phyloP scores from a whole-genome alignment of 1,140 invertebrate genomes.

The Sycobia sp. region DNA sequence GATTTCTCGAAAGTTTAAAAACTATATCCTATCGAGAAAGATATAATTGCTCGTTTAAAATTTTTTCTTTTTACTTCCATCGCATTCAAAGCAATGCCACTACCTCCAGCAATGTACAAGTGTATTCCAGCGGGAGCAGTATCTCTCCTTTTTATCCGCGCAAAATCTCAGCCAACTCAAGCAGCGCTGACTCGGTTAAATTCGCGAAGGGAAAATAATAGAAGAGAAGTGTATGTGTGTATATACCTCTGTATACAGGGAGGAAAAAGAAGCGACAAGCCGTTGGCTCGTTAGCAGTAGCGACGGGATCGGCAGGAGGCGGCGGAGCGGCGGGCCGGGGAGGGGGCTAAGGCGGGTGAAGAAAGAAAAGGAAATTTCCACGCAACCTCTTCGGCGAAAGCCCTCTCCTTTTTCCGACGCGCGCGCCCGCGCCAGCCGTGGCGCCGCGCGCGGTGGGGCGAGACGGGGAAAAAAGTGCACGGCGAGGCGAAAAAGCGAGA shows the following conservation, averaged over 20 bases:
- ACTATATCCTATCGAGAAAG: no score
- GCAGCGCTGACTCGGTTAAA: neutral
- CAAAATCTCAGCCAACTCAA: slow-evolving; percentile 4
- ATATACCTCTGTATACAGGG: neutral
- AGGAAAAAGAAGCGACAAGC: slow-evolving; percentile 22
- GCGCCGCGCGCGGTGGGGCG: no score
- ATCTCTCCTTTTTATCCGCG: neutral
- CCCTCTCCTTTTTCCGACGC: neutral
- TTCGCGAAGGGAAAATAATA: slow-evolving; percentile 6
- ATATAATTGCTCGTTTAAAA: no score
- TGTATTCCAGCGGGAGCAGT: no score
- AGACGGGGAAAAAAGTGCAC: slow-evolving; percentile 24
- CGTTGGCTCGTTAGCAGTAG: slow-evolving; percentile 12
- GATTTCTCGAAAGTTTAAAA: no score
- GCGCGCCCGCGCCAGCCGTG: neutral
- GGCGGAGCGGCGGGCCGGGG: neutral
- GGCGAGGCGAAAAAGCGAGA: slow-evolving; percentile 31
- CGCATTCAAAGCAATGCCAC: no score
- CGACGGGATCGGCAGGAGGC: neutral
- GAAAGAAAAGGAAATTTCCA: slow-evolving; percentile 12
- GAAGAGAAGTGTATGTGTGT: no score
- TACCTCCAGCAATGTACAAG: no score
- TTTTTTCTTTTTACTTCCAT: no score
- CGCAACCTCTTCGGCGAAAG: slow-evolving; percentile 3
- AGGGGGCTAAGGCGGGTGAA: no score